These are phyloP conservation scores for Cephonodes hylas DNA, from an alignment of 2,888 invertebrate species.

Conservation along the genomic window DNA sequence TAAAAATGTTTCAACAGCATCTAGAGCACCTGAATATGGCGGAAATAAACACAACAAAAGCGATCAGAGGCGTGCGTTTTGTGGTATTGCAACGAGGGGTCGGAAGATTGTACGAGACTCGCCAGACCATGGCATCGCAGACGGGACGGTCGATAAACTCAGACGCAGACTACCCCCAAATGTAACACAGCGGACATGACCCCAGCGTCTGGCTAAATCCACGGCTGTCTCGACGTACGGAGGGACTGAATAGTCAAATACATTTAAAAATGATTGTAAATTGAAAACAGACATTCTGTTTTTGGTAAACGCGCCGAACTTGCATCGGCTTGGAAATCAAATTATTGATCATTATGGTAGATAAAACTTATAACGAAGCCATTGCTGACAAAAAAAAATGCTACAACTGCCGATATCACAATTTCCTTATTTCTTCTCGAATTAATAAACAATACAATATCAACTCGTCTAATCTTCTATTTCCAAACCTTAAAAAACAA, in stretches of 20 bases:
- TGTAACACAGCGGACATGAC: constrained; percentile 47
- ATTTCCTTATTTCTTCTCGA: too few relatives aligned
- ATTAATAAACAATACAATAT: too few relatives aligned
- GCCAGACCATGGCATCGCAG: constrained; percentile 14
- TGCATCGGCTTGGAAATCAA: not conserved
- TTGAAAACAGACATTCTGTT: not conserved
- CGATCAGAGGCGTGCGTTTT: not conserved
- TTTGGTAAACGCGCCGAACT: not conserved
- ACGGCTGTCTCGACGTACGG: constrained; percentile 30
- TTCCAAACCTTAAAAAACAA: too few relatives aligned
- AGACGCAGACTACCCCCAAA: constrained; percentile 44
- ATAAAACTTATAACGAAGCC: too few relatives aligned
- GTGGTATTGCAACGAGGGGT: not conserved
- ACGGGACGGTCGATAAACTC: constrained; percentile 72
- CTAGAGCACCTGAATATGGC: not conserved
- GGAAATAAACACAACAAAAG: not conserved
- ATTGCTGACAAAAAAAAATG: too few relatives aligned
- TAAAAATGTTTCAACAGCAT: not conserved
- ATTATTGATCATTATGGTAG: too few relatives aligned
- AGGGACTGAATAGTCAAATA: not conserved
- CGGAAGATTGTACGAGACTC: not conserved
- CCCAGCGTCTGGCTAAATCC: not conserved
- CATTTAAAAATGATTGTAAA: not conserved
- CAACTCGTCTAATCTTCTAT: too few relatives aligned
- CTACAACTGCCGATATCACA: too few relatives aligned